Evolutionary conservation across 2,113 vertebrate species (phyloP).

Genomic region (Dipodomys ordii): DNA sequence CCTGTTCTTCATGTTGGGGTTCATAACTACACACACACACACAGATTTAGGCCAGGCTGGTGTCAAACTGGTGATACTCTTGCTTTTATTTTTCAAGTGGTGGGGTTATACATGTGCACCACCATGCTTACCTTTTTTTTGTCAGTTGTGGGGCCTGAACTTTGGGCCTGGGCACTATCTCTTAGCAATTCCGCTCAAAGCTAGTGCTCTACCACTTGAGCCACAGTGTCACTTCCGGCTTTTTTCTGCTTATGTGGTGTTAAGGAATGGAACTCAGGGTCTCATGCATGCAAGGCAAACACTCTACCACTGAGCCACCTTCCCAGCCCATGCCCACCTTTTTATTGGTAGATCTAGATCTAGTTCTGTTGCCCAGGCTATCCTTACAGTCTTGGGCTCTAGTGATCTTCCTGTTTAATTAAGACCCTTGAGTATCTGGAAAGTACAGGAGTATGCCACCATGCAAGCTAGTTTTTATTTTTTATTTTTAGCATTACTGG

Average conservation of each 20-base stretch:
- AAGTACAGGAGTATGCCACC: neutral
- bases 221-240: no score
- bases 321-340: no score
- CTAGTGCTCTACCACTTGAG: no score
- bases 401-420: neutral
- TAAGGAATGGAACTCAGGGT: no score
- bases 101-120: neutral
- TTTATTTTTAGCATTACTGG: neutral
- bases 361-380: neutral
- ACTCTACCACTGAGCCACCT: no score
- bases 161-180: no score
- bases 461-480: neutral
- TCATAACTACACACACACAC: neutral
- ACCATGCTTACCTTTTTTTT: neutral
- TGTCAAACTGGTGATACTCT: neutral
- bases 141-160: no score
- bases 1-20: constrained; percentile 36
- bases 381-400: neutral
- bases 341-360: neutral
- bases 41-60: neutral
- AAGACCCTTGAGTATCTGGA: neutral
- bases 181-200: no score
- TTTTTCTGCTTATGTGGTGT: no score
- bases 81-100: neutral
- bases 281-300: no score